These are phyloP conservation scores for Grammomys dolichurus DNA, from an alignment of 2,113 vertebrate genomes.

Conservation along the genomic window DNA sequence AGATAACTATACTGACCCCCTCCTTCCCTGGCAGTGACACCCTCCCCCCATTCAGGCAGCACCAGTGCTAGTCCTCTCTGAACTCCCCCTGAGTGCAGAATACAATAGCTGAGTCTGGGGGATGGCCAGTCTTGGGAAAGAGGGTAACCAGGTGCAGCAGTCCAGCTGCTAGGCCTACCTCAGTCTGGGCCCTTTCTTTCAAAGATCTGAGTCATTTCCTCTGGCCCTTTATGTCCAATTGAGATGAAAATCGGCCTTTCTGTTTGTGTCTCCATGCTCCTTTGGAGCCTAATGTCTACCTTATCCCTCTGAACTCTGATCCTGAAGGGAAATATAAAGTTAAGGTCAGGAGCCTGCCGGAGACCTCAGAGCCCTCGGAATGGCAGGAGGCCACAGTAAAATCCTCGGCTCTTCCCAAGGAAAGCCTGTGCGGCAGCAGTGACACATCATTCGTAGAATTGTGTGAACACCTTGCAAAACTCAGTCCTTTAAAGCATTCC, in stretches of 20 bases:
- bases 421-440: constrained; percentile 73
- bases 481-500: neutral
- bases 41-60: neutral
- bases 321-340: constrained; percentile 77
- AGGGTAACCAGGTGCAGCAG: constrained; percentile 73
- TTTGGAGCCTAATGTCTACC: constrained; percentile 78
- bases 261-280: constrained; percentile 54
- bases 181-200: constrained; percentile 78
- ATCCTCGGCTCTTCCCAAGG: constrained; percentile 65
- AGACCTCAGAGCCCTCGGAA: constrained; percentile 53
- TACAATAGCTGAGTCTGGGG: constrained; percentile 4
- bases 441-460: constrained; percentile 59
- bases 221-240: constrained; percentile 78
- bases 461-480: constrained; percentile 63
- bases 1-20: neutral
- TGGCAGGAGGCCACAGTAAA: constrained; percentile 69
- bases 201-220: constrained; percentile 79
- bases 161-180: constrained; percentile 81
- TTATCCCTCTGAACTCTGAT: constrained; percentile 74
- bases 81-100: neutral
- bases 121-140: constrained; percentile 63
- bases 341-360: constrained; percentile 72
- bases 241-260: constrained; percentile 80
- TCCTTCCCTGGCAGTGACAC: neutral
- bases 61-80: neutral